Base-by-base conservation (phyloP, 2,888 invertebrate species). In the Agrochola circellaris region DNA sequence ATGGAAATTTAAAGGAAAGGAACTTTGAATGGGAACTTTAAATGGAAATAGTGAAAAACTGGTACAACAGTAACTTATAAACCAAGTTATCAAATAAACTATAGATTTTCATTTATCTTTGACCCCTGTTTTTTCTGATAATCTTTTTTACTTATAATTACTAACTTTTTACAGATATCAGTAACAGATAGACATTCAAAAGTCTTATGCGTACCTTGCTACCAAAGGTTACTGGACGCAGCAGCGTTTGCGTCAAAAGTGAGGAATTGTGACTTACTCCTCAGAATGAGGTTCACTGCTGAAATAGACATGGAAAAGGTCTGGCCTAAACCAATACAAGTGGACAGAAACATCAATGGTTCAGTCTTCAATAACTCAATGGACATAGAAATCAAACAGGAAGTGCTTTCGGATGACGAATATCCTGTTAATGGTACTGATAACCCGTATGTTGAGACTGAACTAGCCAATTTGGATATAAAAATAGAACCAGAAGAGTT, bases 281-380 rank as follows among this genome's bases (percentile, higher is more conserved):
- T 95, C 0, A 91, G 86, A 73, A 81, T 90, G 45, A 89, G 92
- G 69, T 77, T 68, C 34, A 54, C 74, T 3, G 73, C 80, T 20
- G 80, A 88, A 42, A 8, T 64, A 65, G 86, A 86, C 61, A 79
- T 78, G 62, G 85, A 88, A 3, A 89, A 88, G 77, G 86, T 85
- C 0, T 96, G 96, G 96, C 96, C 96, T 0, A 93, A 94, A 86
- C 96, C 96, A 0, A 96, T 96, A 81, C 92, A 93, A 82, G 82
- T 96, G 0, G 93, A 94, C 9, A 94, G 91, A 81, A 93, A 91
- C 72, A 74, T 94, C 1, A 89, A 90, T 8, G 89, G 88, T 42
- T 84, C 85, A 5, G 79, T 91, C 13, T 90, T 87, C 69, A 89
- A 90, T 23, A 90, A 87, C 78, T 58, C 87, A 2, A 88, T 89